Percentiles rank a stretch among this genome's conserved stretches.
phyloP scores from a whole-genome alignment of 2,888 invertebrate species.

The Pseudolycoriella hygida region DNA sequence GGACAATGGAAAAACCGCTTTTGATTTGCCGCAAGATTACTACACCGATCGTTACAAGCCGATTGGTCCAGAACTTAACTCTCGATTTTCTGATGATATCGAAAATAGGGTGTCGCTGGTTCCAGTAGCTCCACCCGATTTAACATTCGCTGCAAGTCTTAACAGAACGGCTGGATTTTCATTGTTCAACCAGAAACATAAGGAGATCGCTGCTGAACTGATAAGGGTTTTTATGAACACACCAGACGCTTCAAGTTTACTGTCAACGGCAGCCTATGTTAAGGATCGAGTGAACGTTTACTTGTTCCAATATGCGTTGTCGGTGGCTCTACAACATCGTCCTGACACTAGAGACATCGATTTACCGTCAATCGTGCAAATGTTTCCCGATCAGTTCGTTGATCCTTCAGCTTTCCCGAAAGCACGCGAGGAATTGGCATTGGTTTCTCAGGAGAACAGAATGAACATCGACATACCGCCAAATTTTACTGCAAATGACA shows the following conservation, averaged over 20 bases:
- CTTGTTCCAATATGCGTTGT: constrained; percentile 60
- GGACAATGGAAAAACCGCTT: constrained; percentile 21
- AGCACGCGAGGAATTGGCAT: constrained; percentile 48
- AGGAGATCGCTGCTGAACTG: constrained; percentile 48
- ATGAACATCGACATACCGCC: constrained; percentile 42
- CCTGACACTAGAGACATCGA: constrained; percentile 29
- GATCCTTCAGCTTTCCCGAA: constrained; percentile 52
- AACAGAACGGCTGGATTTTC: constrained; percentile 36
- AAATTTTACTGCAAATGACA: constrained; percentile 48
- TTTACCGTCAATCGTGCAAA: constrained; percentile 55
- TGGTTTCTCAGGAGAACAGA: constrained; percentile 31
- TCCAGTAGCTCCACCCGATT: constrained; percentile 20
- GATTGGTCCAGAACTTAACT: constrained; percentile 18
- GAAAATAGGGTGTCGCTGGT: constrained; percentile 17
- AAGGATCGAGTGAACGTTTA: constrained; percentile 62
- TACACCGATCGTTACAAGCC: constrained; percentile 20
- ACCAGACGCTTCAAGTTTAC: constrained; percentile 38
- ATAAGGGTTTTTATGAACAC: constrained; percentile 50
- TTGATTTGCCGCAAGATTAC: constrained; percentile 24
- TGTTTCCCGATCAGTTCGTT: constrained; percentile 69
- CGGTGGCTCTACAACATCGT: constrained; percentile 54
- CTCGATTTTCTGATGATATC: constrained; percentile 21
- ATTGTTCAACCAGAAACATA: constrained; percentile 52
- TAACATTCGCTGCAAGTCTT: constrained; percentile 18
- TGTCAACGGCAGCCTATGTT: constrained; percentile 48